phyloP scores from a whole-genome alignment of 2,888 invertebrate species.

The Ischnura elegans region DNA sequence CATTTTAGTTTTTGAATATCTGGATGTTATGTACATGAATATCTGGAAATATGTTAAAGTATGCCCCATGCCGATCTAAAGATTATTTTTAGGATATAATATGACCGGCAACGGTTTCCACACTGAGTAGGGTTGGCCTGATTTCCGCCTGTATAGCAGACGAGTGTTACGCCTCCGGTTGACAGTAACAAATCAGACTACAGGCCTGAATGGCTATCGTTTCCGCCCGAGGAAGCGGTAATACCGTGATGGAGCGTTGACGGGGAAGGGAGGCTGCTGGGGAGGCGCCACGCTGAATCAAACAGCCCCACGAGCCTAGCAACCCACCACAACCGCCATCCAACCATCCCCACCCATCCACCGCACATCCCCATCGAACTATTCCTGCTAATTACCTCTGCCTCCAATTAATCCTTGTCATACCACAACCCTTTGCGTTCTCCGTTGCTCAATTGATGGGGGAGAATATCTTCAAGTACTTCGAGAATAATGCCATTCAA shows the following conservation, averaged over 20 bases:
- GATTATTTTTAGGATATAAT: too few relatives aligned
- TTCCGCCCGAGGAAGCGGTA: conserved; percentile 4
- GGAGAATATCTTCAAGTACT: too few relatives aligned
- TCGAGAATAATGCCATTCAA: conserved; percentile 1
- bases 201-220: background rate
- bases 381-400: conserved; percentile 14
- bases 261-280: background rate
- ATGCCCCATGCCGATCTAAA: too few relatives aligned
- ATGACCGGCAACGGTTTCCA: background rate
- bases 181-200: background rate
- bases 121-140: background rate
- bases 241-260: background rate
- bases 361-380: background rate
- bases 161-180: background rate
- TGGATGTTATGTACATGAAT: too few relatives aligned
- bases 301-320: conserved; percentile 4
- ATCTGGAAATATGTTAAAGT: too few relatives aligned
- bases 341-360: background rate
- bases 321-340: background rate
- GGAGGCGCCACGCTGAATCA: background rate
- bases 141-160: background rate
- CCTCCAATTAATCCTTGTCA: conserved; percentile 32
- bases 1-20: too few relatives aligned
- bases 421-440: background rate
- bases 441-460: background rate